Conservation (phyloP, 1,140 invertebrate species). For the Zaprionus taronus region DNA sequence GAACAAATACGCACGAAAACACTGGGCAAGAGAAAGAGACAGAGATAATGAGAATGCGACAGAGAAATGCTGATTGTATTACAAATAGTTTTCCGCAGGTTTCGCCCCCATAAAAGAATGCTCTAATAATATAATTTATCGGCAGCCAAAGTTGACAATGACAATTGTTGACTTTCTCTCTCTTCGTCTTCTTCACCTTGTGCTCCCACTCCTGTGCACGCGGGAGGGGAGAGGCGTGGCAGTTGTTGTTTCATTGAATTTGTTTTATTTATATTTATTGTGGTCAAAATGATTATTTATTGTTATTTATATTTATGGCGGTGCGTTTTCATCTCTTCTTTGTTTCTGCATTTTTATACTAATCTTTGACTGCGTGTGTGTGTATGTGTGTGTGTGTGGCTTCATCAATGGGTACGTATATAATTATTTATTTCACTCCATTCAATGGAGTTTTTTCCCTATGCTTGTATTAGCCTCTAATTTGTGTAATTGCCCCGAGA, state of each 20-base stretch:
- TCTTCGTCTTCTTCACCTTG: slow-evolving; percentile 15
- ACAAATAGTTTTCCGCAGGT: slow-evolving; percentile 63
- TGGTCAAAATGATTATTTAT: slow-evolving; percentile 70
- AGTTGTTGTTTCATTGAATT: slow-evolving; percentile 64
- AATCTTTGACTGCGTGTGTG: not conserved
- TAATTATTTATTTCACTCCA: slow-evolving; percentile 48
- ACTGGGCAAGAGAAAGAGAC: slow-evolving; percentile 11
- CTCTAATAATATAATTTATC: slow-evolving; percentile 82
- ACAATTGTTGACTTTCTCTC: slow-evolving; percentile 76
- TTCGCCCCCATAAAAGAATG: slow-evolving; percentile 37
- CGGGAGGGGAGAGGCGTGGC: not conserved
- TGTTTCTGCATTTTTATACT: slow-evolving; percentile 9
- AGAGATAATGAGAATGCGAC: slow-evolving; percentile 12
- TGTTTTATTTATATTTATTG: slow-evolving; percentile 67
- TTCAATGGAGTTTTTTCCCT: slow-evolving; percentile 43
- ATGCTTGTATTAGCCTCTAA: slow-evolving; percentile 35
- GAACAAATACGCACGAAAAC: slow-evolving; percentile 49
- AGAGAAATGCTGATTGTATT: slow-evolving; percentile 58
- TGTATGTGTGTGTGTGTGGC: slow-evolving; percentile 10
- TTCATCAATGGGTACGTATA: slow-evolving; percentile 23
- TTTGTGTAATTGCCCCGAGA: slow-evolving; percentile 56
- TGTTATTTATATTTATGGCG: slow-evolving; percentile 70
- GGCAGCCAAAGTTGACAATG: slow-evolving; percentile 70
- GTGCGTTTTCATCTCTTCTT: slow-evolving; percentile 34
- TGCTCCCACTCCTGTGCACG: not conserved